Conservation (phyloP, 2,888 invertebrate genomes). For the Boloria euphrosyne region DNA sequence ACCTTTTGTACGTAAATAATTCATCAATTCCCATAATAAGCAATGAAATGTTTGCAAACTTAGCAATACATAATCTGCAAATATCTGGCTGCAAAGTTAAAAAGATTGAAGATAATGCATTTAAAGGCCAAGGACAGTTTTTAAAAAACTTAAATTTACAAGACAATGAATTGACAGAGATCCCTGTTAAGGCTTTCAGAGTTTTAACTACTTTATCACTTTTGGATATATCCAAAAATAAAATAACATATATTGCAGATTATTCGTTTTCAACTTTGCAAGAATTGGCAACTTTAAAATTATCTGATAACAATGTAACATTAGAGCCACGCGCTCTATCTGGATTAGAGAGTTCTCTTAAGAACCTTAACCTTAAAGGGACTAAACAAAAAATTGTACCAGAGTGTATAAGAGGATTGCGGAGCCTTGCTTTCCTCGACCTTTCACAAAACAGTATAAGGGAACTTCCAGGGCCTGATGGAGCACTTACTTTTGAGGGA, state of each 20-base stretch:
- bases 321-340: conserved; percentile 86
- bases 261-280: conserved; percentile 88
- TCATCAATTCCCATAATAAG: conserved; percentile 87
- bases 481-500: conserved; percentile 87
- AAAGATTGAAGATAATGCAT: conserved; percentile 87
- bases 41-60: conserved; percentile 85
- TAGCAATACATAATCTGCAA: conserved; percentile 91
- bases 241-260: conserved; percentile 86
- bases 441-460: conserved; percentile 93
- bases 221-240: conserved; percentile 92
- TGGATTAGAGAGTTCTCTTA: conserved; percentile 91
- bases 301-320: conserved; percentile 93
- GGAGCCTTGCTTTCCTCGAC: conserved; percentile 92
- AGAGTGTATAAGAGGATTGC: conserved; percentile 88
- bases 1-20: conserved; percentile 94
- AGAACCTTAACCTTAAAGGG: conserved; percentile 94
- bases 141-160: conserved; percentile 92
- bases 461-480: conserved; percentile 88
- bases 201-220: conserved; percentile 87
- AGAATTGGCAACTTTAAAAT: conserved; percentile 90
- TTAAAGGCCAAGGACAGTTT: conserved; percentile 90
- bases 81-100: conserved; percentile 91
- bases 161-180: conserved; percentile 90
- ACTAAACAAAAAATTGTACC: conserved; percentile 91
- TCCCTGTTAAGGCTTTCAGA: conserved; percentile 88